phyloP scores from a whole-genome alignment of 2,888 invertebrate genomes.

The Nycteola revayana region DNA sequence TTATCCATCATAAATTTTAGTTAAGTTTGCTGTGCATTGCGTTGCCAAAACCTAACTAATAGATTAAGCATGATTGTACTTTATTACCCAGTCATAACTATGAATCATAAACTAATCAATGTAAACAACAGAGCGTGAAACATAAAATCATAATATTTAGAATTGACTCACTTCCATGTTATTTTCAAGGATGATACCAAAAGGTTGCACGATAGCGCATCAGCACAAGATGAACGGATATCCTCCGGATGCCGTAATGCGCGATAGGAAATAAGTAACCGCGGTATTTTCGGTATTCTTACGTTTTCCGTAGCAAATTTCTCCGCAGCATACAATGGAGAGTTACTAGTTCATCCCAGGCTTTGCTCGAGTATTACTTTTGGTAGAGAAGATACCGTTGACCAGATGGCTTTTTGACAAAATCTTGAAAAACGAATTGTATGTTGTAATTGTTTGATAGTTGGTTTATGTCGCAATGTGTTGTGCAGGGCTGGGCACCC shows the following conservation, averaged over 20 bases:
- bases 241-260: slow-evolving; percentile 12
- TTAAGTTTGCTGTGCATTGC: too few species aligned
- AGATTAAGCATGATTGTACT: too few species aligned
- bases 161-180: slow-evolving; percentile 8
- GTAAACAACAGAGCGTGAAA: slow-evolving; percentile 11
- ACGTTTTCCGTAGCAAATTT: slow-evolving; percentile 20
- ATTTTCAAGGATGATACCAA: slow-evolving; percentile 8
- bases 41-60: too few species aligned
- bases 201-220: slow-evolving; percentile 18
- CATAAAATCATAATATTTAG: slow-evolving; percentile 22
- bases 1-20: too few species aligned
- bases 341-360: too few species aligned
- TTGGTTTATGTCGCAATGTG: too few species aligned
- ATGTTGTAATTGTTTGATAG: too few species aligned
- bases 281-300: slow-evolving; percentile 23
- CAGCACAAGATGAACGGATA: slow-evolving; percentile 5
- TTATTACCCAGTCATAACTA: neutral
- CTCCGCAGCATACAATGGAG: too few species aligned
- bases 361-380: too few species aligned
- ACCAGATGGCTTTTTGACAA: too few species aligned
- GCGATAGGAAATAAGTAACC: slow-evolving; percentile 23
- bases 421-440: too few species aligned
- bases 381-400: too few species aligned
- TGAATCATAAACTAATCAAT: slow-evolving; percentile 4
- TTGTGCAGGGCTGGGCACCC: slow-evolving; percentile 91